phyloP scores from a whole-genome alignment of 2,888 invertebrate genomes.

The Leptopilina myrica region DNA sequence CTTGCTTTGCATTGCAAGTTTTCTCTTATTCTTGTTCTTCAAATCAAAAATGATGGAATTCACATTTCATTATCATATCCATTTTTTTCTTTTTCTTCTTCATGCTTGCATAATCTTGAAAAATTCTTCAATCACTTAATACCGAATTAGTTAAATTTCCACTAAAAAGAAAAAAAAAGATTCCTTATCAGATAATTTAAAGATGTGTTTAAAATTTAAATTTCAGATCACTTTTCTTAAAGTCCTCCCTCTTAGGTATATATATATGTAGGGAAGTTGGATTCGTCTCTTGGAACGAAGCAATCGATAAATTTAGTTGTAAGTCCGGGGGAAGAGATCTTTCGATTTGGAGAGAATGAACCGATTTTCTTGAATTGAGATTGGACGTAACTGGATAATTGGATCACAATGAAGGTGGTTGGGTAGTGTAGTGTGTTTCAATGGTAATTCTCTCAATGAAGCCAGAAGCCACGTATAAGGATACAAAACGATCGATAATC shows the following conservation, averaged over 20 bases:
- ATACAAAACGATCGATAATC: constrained; percentile 34
- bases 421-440: constrained; percentile 3
- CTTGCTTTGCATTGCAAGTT: not conserved
- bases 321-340: not conserved
- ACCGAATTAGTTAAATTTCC: too few species aligned
- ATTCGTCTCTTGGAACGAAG: constrained; percentile 14
- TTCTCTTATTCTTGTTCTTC: not conserved
- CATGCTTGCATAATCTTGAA: too few species aligned
- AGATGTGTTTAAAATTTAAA: not conserved
- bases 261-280: not conserved
- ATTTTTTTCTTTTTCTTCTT: too few species aligned
- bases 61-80: not conserved
- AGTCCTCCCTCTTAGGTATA: constrained; percentile 1
- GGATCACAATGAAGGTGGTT: constrained; percentile 34
- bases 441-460: constrained; percentile 27
- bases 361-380: constrained; percentile 18
- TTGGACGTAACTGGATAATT: constrained; percentile 33
- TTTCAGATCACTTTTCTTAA: constrained; percentile 13
- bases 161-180: not conserved
- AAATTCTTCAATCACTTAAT: too few species aligned
- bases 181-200: too few species aligned
- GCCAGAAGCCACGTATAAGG: constrained; percentile 19
- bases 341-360: constrained; percentile 23
- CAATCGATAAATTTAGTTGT: constrained; percentile 37
- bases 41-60: not conserved